Conservation (phyloP, 2,797 vertebrate genomes). For the Ptychobarbus kaznakovi region DNA sequence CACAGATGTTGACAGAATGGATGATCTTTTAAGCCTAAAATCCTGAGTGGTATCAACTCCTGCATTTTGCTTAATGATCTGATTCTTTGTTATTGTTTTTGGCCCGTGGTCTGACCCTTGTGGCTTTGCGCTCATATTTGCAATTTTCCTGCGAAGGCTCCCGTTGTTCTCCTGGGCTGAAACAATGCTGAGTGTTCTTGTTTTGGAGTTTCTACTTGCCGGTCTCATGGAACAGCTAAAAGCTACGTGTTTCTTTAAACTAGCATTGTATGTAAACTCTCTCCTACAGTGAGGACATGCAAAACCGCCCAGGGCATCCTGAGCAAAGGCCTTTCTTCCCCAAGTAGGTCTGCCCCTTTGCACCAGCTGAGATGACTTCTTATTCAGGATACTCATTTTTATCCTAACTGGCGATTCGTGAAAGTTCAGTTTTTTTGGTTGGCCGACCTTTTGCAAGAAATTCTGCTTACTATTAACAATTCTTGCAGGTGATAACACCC, state of each 20-base stretch:
- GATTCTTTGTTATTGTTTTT: constrained; percentile 82
- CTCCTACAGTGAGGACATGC: constrained; percentile 92
- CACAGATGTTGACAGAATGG: constrained; percentile 71
- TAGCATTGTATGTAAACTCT: constrained; percentile 93
- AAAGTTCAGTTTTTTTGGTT: constrained; percentile 86
- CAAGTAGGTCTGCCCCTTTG: constrained; percentile 92
- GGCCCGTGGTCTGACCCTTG: constrained; percentile 78
- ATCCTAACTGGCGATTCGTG: constrained; percentile 87
- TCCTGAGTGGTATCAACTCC: constrained; percentile 69
- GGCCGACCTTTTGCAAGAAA: constrained; percentile 84
- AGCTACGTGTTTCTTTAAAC: constrained; percentile 93
- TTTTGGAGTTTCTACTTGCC: constrained; percentile 79
- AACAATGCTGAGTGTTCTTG: constrained; percentile 80
- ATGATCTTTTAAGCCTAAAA: constrained; percentile 70
- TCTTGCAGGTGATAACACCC: constrained; percentile 80
- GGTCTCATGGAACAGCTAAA: constrained; percentile 94
- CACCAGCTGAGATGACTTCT: constrained; percentile 89
- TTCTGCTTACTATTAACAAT: constrained; percentile 81
- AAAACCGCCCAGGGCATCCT: constrained; percentile 79
- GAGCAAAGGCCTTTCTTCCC: constrained; percentile 76
- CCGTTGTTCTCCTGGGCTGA: constrained; percentile 80
- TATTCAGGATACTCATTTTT: constrained; percentile 86
- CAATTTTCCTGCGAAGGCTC: constrained; percentile 78
- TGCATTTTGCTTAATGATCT: constrained; percentile 74
- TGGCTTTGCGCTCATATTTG: constrained; percentile 83